Evolutionary conservation across 2,888 invertebrate species (phyloP).

Genomic region (Cancer borealis): DNA sequence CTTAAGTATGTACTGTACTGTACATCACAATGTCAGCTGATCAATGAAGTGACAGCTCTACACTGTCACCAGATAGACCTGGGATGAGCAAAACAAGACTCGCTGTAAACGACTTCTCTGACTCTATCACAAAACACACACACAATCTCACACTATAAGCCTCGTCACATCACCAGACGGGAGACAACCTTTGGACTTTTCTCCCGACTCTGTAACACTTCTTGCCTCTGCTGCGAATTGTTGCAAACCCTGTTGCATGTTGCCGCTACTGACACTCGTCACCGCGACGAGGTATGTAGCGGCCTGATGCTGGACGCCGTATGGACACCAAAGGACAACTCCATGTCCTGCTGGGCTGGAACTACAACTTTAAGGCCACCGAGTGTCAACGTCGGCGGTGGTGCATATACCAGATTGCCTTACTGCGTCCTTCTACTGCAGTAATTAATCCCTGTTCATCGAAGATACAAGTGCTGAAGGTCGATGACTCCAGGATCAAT

Average conservation of each 20-base stretch:
- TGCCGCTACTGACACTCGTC: background rate
- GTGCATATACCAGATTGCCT: too few species aligned
- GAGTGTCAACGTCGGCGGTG: too few species aligned
- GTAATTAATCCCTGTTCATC: background rate
- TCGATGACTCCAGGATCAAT: background rate
- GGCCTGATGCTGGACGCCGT: background rate
- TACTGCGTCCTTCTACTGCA: background rate
- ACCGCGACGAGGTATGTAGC: background rate
- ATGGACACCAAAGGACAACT: too few species aligned
- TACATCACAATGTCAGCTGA: too few species aligned
- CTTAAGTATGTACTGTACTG: too few species aligned
- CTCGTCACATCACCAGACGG: background rate
- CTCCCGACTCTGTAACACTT: constrained; percentile 50
- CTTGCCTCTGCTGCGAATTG: background rate
- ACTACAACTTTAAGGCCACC: too few species aligned
- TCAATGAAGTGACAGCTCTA: background rate
- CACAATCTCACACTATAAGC: constrained; percentile 32
- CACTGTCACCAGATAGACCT: background rate
- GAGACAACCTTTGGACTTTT: constrained; percentile 47
- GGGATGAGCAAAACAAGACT: constrained; percentile 11
- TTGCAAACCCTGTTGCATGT: too few species aligned
- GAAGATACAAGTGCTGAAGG: background rate
- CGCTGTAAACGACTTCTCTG: constrained; percentile 33
- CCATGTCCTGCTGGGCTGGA: too few species aligned
- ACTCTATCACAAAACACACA: constrained; percentile 16